A percentile compares a stretch with the other conserved stretches of the same genome.
These are phyloP conservation scores for Phortica variegata DNA, from an alignment of 1,140 invertebrate species.

Conservation along the genomic window DNA sequence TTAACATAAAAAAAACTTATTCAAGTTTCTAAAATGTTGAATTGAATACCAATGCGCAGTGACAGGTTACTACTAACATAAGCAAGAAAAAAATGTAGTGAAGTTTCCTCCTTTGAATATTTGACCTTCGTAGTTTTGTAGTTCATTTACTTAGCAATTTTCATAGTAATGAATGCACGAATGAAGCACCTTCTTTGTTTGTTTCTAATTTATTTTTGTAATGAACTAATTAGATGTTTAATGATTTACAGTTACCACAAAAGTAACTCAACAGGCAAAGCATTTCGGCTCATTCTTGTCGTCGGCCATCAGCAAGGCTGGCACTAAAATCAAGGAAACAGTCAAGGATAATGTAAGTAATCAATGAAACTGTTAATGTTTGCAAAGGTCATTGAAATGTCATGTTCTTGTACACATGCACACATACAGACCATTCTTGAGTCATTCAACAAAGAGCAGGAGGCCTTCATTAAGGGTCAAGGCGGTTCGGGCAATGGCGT, in stretches of 20 bases:
- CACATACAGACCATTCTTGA: conserved; percentile 83
- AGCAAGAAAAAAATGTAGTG: too few species aligned
- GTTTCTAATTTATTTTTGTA: too few species aligned
- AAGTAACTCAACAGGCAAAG: conserved; percentile 88
- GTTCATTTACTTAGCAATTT: too few species aligned
- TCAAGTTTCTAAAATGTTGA: conserved; percentile 19
- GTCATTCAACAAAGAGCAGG: conserved; percentile 95
- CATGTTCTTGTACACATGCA: not conserved
- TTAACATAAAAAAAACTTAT: conserved; percentile 12
- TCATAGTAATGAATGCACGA: too few species aligned
- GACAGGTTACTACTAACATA: conserved; percentile 54
- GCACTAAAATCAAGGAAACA: conserved; percentile 91
- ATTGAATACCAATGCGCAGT: conserved; percentile 36
- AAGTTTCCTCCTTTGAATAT: too few species aligned
- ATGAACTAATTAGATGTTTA: not conserved
- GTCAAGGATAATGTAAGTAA: conserved; percentile 91
- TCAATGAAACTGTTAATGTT: not conserved
- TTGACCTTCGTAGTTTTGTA: not conserved
- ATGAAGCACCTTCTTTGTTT: not conserved
- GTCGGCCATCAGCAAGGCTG: conserved; percentile 87
- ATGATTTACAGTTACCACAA: conserved; percentile 73
- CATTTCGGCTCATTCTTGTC: conserved; percentile 89
- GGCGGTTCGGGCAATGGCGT: conserved; percentile 74
- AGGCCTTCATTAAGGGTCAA: conserved; percentile 89
- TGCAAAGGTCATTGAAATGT: too few species aligned